Evolutionary conservation across 2,888 invertebrate species (phyloP), one percentile per base, ranked within the genome.

Genomic region (Ceramica pisi): DNA sequence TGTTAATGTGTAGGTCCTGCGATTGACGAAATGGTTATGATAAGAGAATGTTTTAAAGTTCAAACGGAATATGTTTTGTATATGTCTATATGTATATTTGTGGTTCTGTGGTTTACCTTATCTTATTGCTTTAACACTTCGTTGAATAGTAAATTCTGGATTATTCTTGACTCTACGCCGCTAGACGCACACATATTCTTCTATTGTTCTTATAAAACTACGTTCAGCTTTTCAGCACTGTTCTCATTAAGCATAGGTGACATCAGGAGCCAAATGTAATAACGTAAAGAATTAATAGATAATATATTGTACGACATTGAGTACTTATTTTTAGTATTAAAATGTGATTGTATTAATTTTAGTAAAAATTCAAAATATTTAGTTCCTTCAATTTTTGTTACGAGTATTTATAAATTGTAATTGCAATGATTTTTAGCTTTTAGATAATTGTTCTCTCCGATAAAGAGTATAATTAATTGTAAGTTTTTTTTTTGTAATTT

Each of bases 381-480:
- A 95, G 95, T 95, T 96, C 95, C 96, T 95, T 93, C 90, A 92
- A 71, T 90, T 94, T 95, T 95, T 94, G 95, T 95, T 95, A 95
- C 90, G 88, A 90, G 90, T 94, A 95, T 95, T 94, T 95, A 94
- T 94, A 92, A 89, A 92, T 90, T 93, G 91, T 93, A 94, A 92
- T 94, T 87, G 76, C 75, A 81, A 81, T 86, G 83, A 87, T 86
- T 87, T 93, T 94, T 94, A 94, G 92, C 90, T 88, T 87, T 91
- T 95, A 89, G 93, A 92, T 87, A 91, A 95, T 94, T 95, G 94
- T 95, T 95, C 94, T 91, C 91, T 93, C 91, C 89, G 90, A 91
- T 94, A 92, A 93, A 94, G 91, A 93, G 91, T 93, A 93, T 93
- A 93, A 93, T 93, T 93, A 94, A 91, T 89, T 88, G 91, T 94